These are phyloP conservation scores for Channallabes apus DNA, from an alignment of 2,797 vertebrate species.

Conservation along the genomic window DNA sequence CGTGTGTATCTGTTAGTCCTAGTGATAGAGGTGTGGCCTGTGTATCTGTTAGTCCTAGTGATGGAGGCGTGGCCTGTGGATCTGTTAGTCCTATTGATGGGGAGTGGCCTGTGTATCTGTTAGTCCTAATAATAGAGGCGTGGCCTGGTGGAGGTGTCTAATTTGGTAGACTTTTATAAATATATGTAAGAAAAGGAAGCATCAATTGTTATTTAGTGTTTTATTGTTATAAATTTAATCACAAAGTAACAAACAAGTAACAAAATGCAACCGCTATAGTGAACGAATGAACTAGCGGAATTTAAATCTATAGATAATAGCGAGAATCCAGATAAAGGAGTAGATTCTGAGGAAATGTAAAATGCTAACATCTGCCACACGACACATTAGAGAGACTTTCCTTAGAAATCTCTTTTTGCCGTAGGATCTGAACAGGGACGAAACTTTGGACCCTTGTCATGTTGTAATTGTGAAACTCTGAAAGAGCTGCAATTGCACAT, in stretches of 20 bases:
- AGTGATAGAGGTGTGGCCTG: not conserved
- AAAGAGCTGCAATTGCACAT: conserved; percentile 81
- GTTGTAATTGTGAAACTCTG: conserved; percentile 80
- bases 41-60: not conserved
- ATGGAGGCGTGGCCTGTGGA: not conserved
- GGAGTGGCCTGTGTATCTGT: not conserved
- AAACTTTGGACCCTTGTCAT: conserved; percentile 71
- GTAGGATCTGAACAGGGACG: conserved; percentile 56
- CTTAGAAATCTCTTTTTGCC: conserved; percentile 5
- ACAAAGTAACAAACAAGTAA: not conserved
- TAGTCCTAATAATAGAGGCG: not conserved
- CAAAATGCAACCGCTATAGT: not conserved
- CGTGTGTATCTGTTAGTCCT: too few relatives aligned
- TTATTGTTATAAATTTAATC: not conserved
- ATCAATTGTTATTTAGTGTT: conserved; percentile 4
- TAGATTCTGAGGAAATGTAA: not conserved
- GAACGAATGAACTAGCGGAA: too few relatives aligned
- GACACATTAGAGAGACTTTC: conserved; percentile 7
- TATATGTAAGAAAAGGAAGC: not conserved
- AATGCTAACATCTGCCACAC: not conserved
- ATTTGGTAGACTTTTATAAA: not conserved
- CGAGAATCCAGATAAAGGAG: not conserved
- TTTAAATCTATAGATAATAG: conserved; percentile 3
- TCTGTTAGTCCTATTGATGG: not conserved
- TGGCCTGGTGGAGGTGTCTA: not conserved